Evolutionary conservation across 2,113 vertebrate species (phyloP).

Genomic region (Paracanthobrama guichenoti): DNA sequence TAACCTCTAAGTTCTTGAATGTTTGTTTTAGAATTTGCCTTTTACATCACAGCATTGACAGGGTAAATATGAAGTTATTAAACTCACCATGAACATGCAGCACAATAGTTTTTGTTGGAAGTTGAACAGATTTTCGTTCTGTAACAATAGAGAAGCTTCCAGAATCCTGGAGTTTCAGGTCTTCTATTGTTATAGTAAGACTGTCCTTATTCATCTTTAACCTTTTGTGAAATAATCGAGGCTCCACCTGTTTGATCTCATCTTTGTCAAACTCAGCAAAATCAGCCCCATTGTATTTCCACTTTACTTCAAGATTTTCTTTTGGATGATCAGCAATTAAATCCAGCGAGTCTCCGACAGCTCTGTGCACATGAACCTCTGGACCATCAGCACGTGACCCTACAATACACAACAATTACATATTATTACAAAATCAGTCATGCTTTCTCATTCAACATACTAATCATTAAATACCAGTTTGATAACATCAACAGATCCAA

Average conservation of each 20-base stretch:
- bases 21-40: neutral
- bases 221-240: constrained; percentile 7
- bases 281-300: fast-evolving
- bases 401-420: constrained; percentile 43
- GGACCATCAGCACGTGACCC: constrained; percentile 46
- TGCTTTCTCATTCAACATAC: neutral
- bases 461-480: neutral
- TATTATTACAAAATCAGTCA: neutral
- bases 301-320: fast-evolving
- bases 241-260: fast-evolving
- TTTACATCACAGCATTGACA: neutral
- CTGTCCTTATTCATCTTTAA: fast-evolving
- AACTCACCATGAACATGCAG: constrained; percentile 63
- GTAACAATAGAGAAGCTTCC: neutral
- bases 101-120: fast-evolving
- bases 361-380: constrained; percentile 9
- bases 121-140: fast-evolving
- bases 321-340: constrained; percentile 4
- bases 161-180: constrained; percentile 56
- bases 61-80: neutral
- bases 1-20: neutral
- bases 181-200: constrained; percentile 53
- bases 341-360: constrained; percentile 59
- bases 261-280: fast-evolving
- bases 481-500: neutral